Conservation (phyloP, 2,797 vertebrate species). For the Erethizon dorsatum region DNA sequence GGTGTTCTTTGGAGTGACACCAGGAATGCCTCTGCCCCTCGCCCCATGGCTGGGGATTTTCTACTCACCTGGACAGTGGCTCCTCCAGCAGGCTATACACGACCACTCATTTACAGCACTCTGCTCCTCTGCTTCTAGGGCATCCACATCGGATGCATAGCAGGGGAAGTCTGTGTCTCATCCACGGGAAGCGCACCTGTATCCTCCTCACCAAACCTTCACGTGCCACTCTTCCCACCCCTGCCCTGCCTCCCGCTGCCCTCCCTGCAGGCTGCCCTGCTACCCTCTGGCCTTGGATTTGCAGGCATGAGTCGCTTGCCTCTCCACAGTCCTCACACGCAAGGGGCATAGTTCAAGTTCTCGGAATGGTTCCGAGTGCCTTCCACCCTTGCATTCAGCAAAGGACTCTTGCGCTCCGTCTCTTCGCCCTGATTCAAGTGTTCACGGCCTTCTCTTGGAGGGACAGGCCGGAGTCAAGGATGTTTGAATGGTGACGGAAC, state of each 20-base stretch:
- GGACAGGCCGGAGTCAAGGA: not conserved
- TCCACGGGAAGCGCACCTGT: not conserved
- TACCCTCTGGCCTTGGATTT: not conserved
- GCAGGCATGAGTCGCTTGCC: too few species aligned
- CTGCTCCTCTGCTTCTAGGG: not conserved
- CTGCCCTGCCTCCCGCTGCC: not conserved
- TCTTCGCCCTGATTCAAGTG: not conserved
- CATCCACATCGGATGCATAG: not conserved
- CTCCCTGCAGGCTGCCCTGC: too few species aligned
- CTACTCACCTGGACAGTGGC: not conserved
- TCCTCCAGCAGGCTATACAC: not conserved
- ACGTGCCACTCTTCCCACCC: not conserved
- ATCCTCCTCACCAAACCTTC: not conserved
- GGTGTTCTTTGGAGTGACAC: not conserved
- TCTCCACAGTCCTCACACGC: not conserved
- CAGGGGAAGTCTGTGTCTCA: not conserved
- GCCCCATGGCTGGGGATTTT: not conserved
- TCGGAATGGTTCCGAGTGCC: not conserved
- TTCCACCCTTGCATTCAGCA: too few species aligned
- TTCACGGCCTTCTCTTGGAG: not conserved
- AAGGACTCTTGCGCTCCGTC: not conserved
- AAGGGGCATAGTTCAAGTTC: not conserved
- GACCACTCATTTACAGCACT: not conserved
- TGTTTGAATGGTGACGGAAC: not conserved
- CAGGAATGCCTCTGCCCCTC: not conserved